Conservation (phyloP, 2,888 invertebrate genomes). For the Microplitis manilae region DNA sequence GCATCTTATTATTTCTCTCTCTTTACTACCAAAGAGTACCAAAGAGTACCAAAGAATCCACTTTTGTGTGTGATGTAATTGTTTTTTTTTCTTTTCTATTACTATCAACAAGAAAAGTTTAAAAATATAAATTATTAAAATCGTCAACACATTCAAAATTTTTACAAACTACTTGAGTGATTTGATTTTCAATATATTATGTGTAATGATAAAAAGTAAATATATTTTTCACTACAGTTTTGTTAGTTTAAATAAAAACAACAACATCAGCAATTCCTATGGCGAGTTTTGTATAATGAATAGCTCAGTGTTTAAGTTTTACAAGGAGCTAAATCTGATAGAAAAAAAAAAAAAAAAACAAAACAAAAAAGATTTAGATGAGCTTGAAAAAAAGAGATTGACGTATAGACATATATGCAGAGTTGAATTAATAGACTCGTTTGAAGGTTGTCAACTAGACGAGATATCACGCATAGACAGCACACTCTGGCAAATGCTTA, state of each 20-base stretch:
- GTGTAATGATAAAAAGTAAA: too few relatives aligned
- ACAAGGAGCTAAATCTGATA: conserved; percentile 31
- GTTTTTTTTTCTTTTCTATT: too few relatives aligned
- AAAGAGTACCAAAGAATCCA: conserved; percentile 44
- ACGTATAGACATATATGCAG: neutral
- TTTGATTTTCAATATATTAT: too few relatives aligned
- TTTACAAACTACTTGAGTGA: too few relatives aligned
- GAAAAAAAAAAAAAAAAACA: neutral
- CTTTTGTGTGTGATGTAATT: too few relatives aligned
- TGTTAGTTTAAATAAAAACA: conserved; percentile 39
- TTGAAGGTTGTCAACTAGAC: neutral
- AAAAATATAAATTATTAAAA: too few relatives aligned
- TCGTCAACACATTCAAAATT: too few relatives aligned
- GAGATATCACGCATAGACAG: neutral
- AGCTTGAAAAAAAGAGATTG: neutral
- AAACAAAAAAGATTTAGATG: neutral
- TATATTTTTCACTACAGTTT: neutral
- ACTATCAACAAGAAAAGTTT: too few relatives aligned
- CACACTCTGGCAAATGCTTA: neutral
- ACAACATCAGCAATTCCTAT: conserved; percentile 24
- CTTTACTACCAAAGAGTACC: conserved; percentile 56
- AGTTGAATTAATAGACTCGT: conserved; percentile 30
- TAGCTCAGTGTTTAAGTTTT: conserved; percentile 17
- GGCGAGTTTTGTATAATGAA: conserved; percentile 6
- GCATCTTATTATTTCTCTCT: conserved; percentile 65